Evolutionary conservation across 2,797 vertebrate species (phyloP), one percentile per base, ranked within the genome.

Genomic region (Tympanoctomys barrerae): DNA sequence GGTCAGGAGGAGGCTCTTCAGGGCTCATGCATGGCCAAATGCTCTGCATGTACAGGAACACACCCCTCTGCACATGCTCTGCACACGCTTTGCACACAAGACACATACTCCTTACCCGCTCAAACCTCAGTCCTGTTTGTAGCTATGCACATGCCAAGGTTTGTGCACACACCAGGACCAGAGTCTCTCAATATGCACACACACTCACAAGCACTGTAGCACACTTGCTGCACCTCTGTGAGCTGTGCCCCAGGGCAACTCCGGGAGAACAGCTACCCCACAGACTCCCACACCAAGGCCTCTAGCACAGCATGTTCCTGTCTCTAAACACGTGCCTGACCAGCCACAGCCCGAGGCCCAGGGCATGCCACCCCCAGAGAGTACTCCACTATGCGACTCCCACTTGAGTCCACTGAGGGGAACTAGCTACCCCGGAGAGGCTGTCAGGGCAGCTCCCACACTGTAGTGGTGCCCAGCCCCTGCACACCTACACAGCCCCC

Each of bases 71-170:
- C 79, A 84, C n/a, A 22, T 7, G 42, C 21, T 68, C 77, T 33
- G 26, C 13, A 19, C 68, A 19, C 1, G 4, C 54, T 57, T 57
- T 57, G 16, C 54, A 57, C 54, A 57, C 54, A 0, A n/a, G 52
- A 52, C n/a, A 64, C 33, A 92, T 26, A 54, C 4, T 22, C 49
- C 9, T 8, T 54, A 39, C 52, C 68, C 22, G 16, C 36, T 71
- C 28, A n/a, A 78, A 16, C 21, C 21, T 68, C 78, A 1, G 7
- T 19, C n/a, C 33, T 2, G 18, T 22, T 36, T 75, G 59, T 57
- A 77, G 3, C 7, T 28, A 19, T 4, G 46, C 59, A 52, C 28
- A 11, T 0, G 0, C 2, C n/a, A 36, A 12, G 1, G 26, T 54
- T 26, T 54, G 18, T 8, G 31, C 94, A 52, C 36, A 16, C 57